A percentile compares a stretch with the other conserved stretches of the same genome.
Evolutionary conservation across 2,797 vertebrate genomes (phyloP).

Genomic region (Spondyliosoma cantharus): DNA sequence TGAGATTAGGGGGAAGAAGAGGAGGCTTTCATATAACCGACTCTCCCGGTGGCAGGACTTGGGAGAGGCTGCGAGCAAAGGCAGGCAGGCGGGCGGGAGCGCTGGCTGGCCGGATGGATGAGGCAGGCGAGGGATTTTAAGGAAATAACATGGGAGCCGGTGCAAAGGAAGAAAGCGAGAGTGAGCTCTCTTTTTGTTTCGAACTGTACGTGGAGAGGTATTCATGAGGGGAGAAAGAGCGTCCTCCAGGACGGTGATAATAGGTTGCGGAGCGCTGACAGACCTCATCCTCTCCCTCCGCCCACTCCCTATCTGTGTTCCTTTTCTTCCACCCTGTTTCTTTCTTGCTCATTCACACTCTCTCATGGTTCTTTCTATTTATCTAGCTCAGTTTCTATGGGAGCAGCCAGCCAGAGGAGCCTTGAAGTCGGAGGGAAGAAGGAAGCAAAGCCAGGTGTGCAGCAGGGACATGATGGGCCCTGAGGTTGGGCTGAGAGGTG

Average conservation of each 20-base stretch:
- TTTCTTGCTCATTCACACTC: slow-evolving; percentile 42
- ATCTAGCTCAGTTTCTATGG: slow-evolving; percentile 72
- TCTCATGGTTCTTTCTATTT: slow-evolving; percentile 50
- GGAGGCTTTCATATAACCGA: slow-evolving; percentile 66
- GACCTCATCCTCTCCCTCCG: slow-evolving; percentile 39
- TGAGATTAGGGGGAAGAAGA: slow-evolving; percentile 72
- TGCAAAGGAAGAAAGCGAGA: slow-evolving; percentile 50
- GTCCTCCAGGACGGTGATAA: slow-evolving; percentile 61
- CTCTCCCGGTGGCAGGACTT: slow-evolving; percentile 63
- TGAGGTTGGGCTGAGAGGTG: slow-evolving; percentile 76
- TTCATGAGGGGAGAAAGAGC: slow-evolving; percentile 14
- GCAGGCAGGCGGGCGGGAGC: slow-evolving; percentile 3
- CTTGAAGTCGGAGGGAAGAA: slow-evolving; percentile 68
- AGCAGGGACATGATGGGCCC: slow-evolving; percentile 66
- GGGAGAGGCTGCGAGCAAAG: slow-evolving; percentile 31
- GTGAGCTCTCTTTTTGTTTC: slow-evolving; percentile 52
- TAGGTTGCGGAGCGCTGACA: slow-evolving; percentile 58
- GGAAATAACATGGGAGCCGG: slow-evolving; percentile 47
- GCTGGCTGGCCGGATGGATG: slow-evolving; percentile 23
- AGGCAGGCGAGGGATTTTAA: slow-evolving; percentile 44
- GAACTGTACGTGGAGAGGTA: slow-evolving; percentile 30
- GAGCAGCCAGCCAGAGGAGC: slow-evolving; percentile 69
- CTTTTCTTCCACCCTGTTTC: slow-evolving; percentile 30
- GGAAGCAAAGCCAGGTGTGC: slow-evolving; percentile 73
- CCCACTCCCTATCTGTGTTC: slow-evolving; percentile 39